phyloP scores from a whole-genome alignment of 2,888 invertebrate species.

The Odontothrips loti region DNA sequence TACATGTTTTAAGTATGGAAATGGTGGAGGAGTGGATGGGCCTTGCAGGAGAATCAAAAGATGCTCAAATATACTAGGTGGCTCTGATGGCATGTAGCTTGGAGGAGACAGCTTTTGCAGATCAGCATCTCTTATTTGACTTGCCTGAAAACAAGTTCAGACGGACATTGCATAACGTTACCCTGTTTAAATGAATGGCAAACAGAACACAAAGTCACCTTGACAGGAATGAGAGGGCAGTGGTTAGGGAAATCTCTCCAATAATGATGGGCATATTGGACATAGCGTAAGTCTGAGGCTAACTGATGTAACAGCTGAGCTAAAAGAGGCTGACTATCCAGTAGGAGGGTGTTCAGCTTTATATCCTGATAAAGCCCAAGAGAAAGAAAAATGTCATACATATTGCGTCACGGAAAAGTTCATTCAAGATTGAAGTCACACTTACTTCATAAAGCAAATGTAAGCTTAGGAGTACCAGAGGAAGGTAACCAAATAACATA shows the following conservation, averaged over 20 bases:
- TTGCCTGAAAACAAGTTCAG: slow-evolving; percentile 36
- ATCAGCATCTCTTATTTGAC: slow-evolving; percentile 56
- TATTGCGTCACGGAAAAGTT: too few species aligned
- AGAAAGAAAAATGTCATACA: not conserved
- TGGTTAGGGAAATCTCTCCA: slow-evolving; percentile 76
- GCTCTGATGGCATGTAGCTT: slow-evolving; percentile 56
- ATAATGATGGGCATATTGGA: slow-evolving; percentile 72
- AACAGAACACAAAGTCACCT: slow-evolving; percentile 39
- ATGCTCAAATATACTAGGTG: slow-evolving; percentile 69
- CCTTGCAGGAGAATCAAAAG: slow-evolving; percentile 61
- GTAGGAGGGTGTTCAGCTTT: slow-evolving; percentile 70
- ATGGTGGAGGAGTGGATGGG: slow-evolving; percentile 52
- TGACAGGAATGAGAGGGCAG: slow-evolving; percentile 47
- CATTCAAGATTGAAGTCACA: slow-evolving; percentile 16
- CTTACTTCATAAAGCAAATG: slow-evolving; percentile 79
- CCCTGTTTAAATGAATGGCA: not conserved
- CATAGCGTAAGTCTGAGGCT: slow-evolving; percentile 67
- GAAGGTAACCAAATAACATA: slow-evolving; percentile 66
- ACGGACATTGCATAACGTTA: not conserved
- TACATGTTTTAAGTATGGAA: slow-evolving; percentile 68
- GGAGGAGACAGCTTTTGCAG: slow-evolving; percentile 59
- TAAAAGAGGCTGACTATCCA: slow-evolving; percentile 62
- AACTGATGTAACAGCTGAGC: slow-evolving; percentile 70
- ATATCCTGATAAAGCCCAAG: slow-evolving; percentile 54
- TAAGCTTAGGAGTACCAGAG: slow-evolving; percentile 71